phyloP scores from a whole-genome alignment of 2,797 vertebrate species.

The Phataginus tetradactyla region DNA sequence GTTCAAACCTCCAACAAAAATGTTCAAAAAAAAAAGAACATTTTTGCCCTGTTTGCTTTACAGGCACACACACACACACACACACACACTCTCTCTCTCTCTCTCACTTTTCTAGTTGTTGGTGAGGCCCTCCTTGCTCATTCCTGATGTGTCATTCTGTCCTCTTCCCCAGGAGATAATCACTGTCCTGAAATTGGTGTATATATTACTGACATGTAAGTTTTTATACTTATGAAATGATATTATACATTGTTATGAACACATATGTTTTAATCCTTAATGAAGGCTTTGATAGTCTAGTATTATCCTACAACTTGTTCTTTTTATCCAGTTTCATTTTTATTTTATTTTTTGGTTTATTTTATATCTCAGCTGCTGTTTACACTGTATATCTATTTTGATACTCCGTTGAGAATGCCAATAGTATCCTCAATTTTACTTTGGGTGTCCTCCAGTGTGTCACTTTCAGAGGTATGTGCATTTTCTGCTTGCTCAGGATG shows the following conservation, averaged over 20 bases:
- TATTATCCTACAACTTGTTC: not conserved
- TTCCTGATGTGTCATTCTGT: not conserved
- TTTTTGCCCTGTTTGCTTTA: not conserved
- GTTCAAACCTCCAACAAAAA: too few relatives aligned
- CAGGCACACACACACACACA: not conserved
- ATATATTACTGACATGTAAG: not conserved
- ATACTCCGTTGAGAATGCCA: not conserved
- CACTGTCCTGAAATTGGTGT: not conserved
- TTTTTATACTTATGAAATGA: not conserved
- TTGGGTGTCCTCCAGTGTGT: not conserved
- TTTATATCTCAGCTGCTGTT: not conserved
- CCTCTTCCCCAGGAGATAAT: not conserved
- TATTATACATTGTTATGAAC: too few relatives aligned
- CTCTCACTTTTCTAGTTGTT: not conserved
- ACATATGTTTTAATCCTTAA: not conserved
- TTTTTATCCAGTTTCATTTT: not conserved
- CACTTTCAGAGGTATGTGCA: not conserved
- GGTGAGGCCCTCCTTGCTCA: not conserved
- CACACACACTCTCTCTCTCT: too few relatives aligned
- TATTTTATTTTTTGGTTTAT: not conserved
- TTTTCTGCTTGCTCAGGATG: not conserved
- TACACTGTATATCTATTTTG: not conserved
- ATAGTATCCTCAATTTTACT: not conserved
- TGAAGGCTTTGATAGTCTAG: not conserved
- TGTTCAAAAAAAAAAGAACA: not conserved